These are phyloP conservation scores for Parazoanthus darwini DNA, from an alignment of 92 coral and sea anemone genomes.

Conservation along the genomic window DNA sequence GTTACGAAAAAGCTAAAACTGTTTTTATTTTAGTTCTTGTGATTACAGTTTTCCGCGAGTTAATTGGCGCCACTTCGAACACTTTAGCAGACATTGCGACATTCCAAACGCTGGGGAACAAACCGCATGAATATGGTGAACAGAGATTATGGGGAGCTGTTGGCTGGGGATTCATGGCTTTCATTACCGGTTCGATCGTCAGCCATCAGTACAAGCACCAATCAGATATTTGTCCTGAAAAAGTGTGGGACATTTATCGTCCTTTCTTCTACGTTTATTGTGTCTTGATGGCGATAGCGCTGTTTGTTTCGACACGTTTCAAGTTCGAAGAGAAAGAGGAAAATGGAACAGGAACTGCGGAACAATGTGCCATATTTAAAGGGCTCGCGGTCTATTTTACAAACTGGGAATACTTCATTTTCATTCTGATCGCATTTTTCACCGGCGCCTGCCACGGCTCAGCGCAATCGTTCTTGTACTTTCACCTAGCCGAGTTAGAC, in stretches of 20 bases:
- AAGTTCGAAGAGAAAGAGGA: slow-evolving; percentile 61
- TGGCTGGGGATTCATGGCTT: slow-evolving; percentile 88
- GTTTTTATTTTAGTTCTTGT: slow-evolving; percentile 71
- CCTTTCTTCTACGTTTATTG: slow-evolving; percentile 93
- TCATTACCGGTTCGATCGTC: slow-evolving; percentile 85
- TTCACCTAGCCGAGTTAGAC: slow-evolving; percentile 81
- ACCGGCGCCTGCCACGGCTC: slow-evolving; percentile 78
- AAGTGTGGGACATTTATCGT: slow-evolving; percentile 82
- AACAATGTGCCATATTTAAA: slow-evolving; percentile 67
- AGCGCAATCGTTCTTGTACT: slow-evolving; percentile 74
- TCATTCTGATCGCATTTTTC: slow-evolving; percentile 72
- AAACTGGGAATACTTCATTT: slow-evolving; percentile 73
- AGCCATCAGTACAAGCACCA: slow-evolving; percentile 71
- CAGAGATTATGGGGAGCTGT: slow-evolving; percentile 89
- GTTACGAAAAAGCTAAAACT: slow-evolving; percentile 71
- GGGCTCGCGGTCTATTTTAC: slow-evolving; percentile 67
- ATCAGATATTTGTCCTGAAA: slow-evolving; percentile 87
- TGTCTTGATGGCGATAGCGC: slow-evolving; percentile 78
- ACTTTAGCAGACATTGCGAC: slow-evolving; percentile 92
- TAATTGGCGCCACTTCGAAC: slow-evolving; percentile 85
- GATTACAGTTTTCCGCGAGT: slow-evolving; percentile 77
- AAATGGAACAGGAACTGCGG: slow-evolving; percentile 59
- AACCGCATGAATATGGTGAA: slow-evolving; percentile 83
- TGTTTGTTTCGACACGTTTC: slow-evolving; percentile 81
- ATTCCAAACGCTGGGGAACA: slow-evolving; percentile 81